Base-by-base conservation (phyloP, 2,113 vertebrate genomes). In the Catagonus wagneri region DNA sequence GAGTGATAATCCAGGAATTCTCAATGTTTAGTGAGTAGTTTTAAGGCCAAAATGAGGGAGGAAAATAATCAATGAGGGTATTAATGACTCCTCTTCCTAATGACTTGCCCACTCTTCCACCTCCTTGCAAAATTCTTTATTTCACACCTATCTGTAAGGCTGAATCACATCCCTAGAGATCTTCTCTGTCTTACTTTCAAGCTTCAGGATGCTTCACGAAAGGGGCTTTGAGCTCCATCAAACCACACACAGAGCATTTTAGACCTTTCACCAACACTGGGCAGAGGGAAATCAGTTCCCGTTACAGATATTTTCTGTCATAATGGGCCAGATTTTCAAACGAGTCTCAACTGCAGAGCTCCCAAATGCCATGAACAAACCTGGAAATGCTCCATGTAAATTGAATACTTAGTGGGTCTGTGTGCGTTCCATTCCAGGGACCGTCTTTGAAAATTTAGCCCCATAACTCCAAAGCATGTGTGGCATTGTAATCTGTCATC, bases 331-430 rank as follows among this genome's bases (percentile, higher is more conserved):
- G 80, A 93, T 96, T 97, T 98, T 94, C 89, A 74, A 92, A 95
- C 94, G 78, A 91, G 71, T 92, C 97, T 97, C 96, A 95, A 97
- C 58, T 71, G 94, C 71, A 81, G 80, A 94, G 79, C 87, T 97
- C 95, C 95, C 95, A 97, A 96, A 96, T 95, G 89, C 84, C 93
- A 71, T 68, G n/a, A 72, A 93, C 93, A 97, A 97, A 95, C 97
- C 92, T 95, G 97, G 93, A 96, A 97, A 97, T 97, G 95, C 94
- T 61, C 97, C 97, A 95, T 97, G 97, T 86, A 97, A 96, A 97
- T 94, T 97, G 93, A 97, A 92, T 97, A 96, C 75, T 94, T 96
- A 92, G 80, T 92, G 93, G 96, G 61, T 96, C 89, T 95, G 66
- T 79, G 56, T 93, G 92, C 80, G 72, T 94, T 96, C 63, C 0